Evolutionary conservation across 1,140 invertebrate species (phyloP).

Genomic region (Nylanderia fulva): DNA sequence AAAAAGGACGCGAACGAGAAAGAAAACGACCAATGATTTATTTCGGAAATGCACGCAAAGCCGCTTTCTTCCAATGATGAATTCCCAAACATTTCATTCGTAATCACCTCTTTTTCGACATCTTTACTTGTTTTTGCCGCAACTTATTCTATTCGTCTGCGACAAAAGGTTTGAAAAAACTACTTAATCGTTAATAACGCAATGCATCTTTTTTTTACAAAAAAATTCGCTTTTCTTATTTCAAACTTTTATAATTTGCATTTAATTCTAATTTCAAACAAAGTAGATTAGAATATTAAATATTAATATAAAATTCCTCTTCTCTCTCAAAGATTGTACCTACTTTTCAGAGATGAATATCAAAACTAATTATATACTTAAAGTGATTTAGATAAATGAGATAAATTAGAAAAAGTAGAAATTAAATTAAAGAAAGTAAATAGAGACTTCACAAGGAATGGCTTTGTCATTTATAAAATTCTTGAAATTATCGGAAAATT

Average conservation of each 20-base stretch:
- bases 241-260: background rate
- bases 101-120: slow-evolving; percentile 24
- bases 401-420: background rate
- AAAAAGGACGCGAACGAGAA: slow-evolving; percentile 28
- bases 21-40: slow-evolving; percentile 57
- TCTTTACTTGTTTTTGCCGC: background rate
- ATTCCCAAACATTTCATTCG: slow-evolving; percentile 14
- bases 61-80: background rate
- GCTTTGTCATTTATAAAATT: background rate
- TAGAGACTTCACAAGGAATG: background rate
- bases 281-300: background rate
- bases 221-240: background rate
- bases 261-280: background rate
- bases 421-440: background rate
- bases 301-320: too few relatives aligned
- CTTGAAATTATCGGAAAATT: background rate
- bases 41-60: slow-evolving; percentile 45
- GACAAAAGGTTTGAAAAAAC: background rate
- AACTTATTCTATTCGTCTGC: background rate
- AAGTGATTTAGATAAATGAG: background rate
- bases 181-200: slow-evolving; percentile 1
- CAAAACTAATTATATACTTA: background rate
- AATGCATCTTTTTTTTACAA: background rate
- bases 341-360: background rate
- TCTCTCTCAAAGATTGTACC: too few relatives aligned